Percentiles rank a stretch among this genome's conserved stretches.
Evolutionary conservation across 1,140 invertebrate genomes (phyloP).

Genomic region (Leucophenga varia): DNA sequence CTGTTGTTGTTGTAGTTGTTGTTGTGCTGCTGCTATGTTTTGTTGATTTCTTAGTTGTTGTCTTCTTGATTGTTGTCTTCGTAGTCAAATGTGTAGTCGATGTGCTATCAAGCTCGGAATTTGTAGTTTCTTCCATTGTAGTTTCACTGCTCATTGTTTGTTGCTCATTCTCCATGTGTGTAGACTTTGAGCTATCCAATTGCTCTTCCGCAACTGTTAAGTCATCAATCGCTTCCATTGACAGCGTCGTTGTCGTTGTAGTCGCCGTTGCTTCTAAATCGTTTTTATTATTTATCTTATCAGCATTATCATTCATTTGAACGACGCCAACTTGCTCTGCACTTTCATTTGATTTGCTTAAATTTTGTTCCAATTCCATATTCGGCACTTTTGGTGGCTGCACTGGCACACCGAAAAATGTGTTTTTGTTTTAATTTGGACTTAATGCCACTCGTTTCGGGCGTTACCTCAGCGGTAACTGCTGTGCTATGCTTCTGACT

Average conservation of each 20-base stretch:
- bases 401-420: conserved; percentile 14
- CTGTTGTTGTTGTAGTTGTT: conserved; percentile 10
- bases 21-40: conserved; percentile 26
- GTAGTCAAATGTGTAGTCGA: not conserved
- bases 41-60: too few species aligned
- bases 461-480: conserved; percentile 1
- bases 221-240: not conserved
- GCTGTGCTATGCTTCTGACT: conserved; percentile 12
- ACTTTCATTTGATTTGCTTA: not conserved
- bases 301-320: conserved; percentile 11
- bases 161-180: too few species aligned
- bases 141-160: too few species aligned
- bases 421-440: conserved; percentile 4
- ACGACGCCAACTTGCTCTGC: conserved; percentile 13
- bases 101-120: not conserved
- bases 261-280: conserved; percentile 17
- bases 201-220: not conserved
- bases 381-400: conserved; percentile 24
- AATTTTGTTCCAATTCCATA: conserved; percentile 25
- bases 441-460: not conserved
- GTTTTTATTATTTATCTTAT: conserved; percentile 37
- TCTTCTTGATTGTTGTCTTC: not conserved
- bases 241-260: conserved; percentile 2
- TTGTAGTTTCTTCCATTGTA: not conserved
- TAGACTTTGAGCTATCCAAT: too few species aligned